Conservation (phyloP, 2,797 vertebrate species). For the Halcyon badia region DNA sequence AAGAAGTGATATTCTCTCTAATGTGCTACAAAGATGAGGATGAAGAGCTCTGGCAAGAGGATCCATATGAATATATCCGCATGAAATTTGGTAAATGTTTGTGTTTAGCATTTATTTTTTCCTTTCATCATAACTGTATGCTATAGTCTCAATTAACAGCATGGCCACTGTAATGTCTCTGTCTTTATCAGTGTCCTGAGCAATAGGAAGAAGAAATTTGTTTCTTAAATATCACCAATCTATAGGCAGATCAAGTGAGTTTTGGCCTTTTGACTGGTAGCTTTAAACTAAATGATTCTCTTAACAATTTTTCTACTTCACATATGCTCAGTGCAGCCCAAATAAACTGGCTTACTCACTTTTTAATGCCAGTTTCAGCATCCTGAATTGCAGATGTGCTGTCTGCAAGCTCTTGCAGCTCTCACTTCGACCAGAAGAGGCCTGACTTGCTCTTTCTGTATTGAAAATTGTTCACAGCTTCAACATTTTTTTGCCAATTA, state of each 20-base stretch:
- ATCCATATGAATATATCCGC: slow-evolving; percentile 96
- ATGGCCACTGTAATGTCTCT: background rate
- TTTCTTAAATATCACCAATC: background rate
- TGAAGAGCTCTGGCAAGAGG: slow-evolving; percentile 96
- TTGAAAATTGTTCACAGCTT: background rate
- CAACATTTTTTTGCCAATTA: background rate
- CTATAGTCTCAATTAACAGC: background rate
- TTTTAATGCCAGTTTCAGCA: background rate
- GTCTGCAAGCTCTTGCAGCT: slow-evolving; percentile 34
- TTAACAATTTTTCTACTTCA: background rate
- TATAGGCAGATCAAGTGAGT: background rate
- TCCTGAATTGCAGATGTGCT: background rate
- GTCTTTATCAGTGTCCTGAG: background rate
- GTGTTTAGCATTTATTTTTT: background rate
- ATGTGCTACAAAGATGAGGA: slow-evolving; percentile 99
- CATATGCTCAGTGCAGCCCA: background rate
- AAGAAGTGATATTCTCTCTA: slow-evolving; percentile 95
- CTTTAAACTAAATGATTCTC: background rate
- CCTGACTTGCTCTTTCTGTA: slow-evolving; percentile 44
- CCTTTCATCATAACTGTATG: background rate
- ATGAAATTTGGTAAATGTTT: slow-evolving; percentile 95
- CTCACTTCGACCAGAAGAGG: slow-evolving; percentile 60
- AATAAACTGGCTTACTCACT: background rate
- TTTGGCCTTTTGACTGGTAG: background rate
- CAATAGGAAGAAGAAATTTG: background rate